phyloP scores from a whole-genome alignment of 2,888 invertebrate genomes.

The Lypha dubia region DNA sequence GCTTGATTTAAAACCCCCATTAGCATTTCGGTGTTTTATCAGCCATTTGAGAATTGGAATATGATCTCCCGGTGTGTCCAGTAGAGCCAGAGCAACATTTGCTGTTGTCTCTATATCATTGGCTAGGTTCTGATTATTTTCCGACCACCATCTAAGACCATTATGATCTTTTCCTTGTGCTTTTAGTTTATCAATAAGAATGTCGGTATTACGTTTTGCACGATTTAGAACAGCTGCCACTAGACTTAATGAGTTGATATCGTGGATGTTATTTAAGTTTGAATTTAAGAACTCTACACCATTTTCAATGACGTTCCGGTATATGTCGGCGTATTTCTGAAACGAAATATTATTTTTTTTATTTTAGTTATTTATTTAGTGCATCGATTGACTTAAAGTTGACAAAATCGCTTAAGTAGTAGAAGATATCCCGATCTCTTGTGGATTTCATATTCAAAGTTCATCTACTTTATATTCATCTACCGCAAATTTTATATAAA shows the following conservation, averaged over 20 bases:
- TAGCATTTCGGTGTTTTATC: constrained; percentile 86
- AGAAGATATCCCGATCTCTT: no score
- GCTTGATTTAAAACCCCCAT: constrained; percentile 89
- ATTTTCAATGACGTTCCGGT: constrained; percentile 88
- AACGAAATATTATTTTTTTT: neutral
- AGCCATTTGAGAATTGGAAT: constrained; percentile 88
- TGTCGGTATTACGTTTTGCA: constrained; percentile 85
- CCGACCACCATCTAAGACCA: constrained; percentile 91
- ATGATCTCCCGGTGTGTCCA: constrained; percentile 75
- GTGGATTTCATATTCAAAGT: no score
- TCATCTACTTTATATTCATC: no score
- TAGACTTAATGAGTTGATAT: constrained; percentile 90
- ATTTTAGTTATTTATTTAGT: no score
- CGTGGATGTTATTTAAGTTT: constrained; percentile 86
- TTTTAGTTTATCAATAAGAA: constrained; percentile 84
- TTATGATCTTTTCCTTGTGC: constrained; percentile 80
- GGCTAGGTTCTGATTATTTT: constrained; percentile 84
- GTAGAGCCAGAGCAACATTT: constrained; percentile 90
- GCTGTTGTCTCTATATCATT: constrained; percentile 91
- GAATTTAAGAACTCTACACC: constrained; percentile 89
- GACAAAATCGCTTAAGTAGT: no score
- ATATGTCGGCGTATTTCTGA: constrained; percentile 76
- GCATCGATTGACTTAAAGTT: no score
- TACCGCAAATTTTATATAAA: no score
- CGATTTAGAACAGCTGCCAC: constrained; percentile 89